Percentiles rank a stretch among this genome's conserved stretches.
Conservation (phyloP, 2,888 invertebrate species). For the Caenorhabditis sinica region DNA sequence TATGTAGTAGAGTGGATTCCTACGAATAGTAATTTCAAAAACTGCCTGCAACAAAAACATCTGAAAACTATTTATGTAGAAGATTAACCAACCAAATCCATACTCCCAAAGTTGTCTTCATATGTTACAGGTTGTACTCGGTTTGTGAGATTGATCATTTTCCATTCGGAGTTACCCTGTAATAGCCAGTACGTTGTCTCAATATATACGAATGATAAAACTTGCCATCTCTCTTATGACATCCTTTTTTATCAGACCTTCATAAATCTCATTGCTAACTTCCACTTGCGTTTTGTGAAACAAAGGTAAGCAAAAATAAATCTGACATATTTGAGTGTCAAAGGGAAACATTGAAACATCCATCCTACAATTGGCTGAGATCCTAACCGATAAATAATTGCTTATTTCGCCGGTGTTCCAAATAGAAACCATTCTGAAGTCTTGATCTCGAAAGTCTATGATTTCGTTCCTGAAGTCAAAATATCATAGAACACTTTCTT, state of each 20-base stretch:
- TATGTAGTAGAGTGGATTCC: slow-evolving; percentile 57
- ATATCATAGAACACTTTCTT: too few species aligned
- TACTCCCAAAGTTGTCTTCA: slow-evolving; percentile 40
- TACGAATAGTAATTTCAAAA: slow-evolving; percentile 37
- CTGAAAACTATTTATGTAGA: not conserved
- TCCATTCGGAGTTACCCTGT: slow-evolving; percentile 65
- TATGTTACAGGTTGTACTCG: slow-evolving; percentile 35
- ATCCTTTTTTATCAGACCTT: slow-evolving; percentile 18
- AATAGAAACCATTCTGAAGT: slow-evolving; percentile 35
- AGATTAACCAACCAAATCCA: slow-evolving; percentile 37
- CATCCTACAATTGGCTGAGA: slow-evolving; percentile 54
- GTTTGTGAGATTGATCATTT: slow-evolving; percentile 31
- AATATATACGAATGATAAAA: too few species aligned
- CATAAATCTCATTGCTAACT: slow-evolving; percentile 40
- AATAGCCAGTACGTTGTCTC: not conserved
- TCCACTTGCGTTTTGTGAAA: slow-evolving; percentile 38
- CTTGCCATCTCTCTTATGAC: slow-evolving; percentile 28
- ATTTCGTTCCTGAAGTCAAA: slow-evolving; percentile 50
- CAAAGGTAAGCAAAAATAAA: slow-evolving; percentile 41
- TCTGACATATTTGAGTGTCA: slow-evolving; percentile 49
- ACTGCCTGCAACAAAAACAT: slow-evolving; percentile 29
- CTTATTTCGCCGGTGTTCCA: not conserved
- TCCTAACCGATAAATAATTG: slow-evolving; percentile 38
- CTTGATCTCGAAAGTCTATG: slow-evolving; percentile 57
- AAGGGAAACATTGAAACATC: slow-evolving; percentile 55